phyloP scores from a whole-genome alignment of 2,888 invertebrate species.

The Minunthozetes semirufus region DNA sequence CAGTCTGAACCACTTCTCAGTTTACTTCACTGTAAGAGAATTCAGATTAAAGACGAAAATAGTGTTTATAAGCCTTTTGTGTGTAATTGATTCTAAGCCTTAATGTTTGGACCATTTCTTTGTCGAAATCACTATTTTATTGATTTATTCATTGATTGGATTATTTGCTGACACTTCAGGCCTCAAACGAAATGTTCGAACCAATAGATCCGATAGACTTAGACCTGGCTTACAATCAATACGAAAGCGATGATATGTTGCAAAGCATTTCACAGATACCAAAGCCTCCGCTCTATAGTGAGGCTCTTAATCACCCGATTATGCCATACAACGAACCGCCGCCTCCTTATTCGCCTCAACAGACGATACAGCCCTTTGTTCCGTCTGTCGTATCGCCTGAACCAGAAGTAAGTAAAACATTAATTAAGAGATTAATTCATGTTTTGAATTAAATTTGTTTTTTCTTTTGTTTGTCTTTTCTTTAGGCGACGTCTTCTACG shows the following conservation, averaged over 20 bases:
- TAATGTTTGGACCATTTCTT: not conserved
- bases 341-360: not conserved
- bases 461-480: not conserved
- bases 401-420: not conserved
- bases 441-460: too few relatives aligned
- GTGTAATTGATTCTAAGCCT: too few relatives aligned
- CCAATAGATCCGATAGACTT: conserved; percentile 23
- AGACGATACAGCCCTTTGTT: not conserved
- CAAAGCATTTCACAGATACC: conserved; percentile 6
- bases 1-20: too few relatives aligned
- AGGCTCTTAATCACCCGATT: conserved; percentile 24
- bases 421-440: too few relatives aligned
- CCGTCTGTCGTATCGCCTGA: not conserved
- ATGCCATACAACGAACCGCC: conserved; percentile 27
- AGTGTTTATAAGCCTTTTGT: too few relatives aligned
- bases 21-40: too few relatives aligned
- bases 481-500: conserved; percentile 8
- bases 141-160: not conserved
- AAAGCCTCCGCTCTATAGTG: conserved; percentile 21
- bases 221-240: conserved; percentile 12
- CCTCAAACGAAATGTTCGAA: conserved; percentile 14
- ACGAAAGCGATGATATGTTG: conserved; percentile 22
- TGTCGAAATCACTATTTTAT: not conserved
- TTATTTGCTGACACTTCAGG: not conserved
- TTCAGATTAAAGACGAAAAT: too few relatives aligned